Evolutionary conservation across 2,888 invertebrate genomes (phyloP).

Genomic region (Philhelius pedissequus): DNA sequence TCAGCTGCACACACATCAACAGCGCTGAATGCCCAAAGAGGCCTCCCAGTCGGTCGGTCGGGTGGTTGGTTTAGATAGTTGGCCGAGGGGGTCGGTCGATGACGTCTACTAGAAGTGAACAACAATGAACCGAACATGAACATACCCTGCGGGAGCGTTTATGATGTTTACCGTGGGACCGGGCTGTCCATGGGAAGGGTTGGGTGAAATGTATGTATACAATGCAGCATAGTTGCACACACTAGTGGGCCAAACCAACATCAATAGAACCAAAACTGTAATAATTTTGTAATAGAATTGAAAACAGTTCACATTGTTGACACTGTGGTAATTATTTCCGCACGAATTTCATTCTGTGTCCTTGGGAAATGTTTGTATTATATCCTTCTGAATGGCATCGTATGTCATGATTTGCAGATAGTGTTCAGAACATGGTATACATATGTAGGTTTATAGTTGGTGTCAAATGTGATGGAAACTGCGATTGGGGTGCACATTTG

Average conservation of each 20-base stretch:
- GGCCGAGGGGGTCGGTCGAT: background rate
- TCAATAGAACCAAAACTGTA: constrained; percentile 51
- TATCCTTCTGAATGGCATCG: constrained; percentile 27
- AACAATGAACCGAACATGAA: constrained; percentile 29
- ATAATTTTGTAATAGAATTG: constrained; percentile 67
- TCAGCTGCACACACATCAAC: constrained; percentile 10
- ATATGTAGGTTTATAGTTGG: background rate
- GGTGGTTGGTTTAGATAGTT: background rate
- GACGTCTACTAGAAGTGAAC: background rate
- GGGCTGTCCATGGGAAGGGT: background rate
- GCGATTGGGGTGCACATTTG: background rate
- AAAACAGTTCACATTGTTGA: constrained; percentile 63
- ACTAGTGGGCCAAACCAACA: constrained; percentile 9
- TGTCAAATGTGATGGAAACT: background rate
- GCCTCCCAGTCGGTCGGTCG: background rate
- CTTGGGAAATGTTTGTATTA: constrained; percentile 38
- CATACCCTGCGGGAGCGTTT: constrained; percentile 44
- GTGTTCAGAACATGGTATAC: background rate
- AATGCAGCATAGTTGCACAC: background rate
- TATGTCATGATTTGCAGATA: constrained; percentile 26
- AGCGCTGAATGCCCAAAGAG: constrained; percentile 17
- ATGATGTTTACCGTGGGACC: constrained; percentile 20
- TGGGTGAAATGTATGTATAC: background rate
- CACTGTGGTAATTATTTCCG: constrained; percentile 66
- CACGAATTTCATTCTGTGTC: constrained; percentile 46